phyloP scores from a whole-genome alignment of 1,140 invertebrate genomes.

The Melanaphis sacchari region DNA sequence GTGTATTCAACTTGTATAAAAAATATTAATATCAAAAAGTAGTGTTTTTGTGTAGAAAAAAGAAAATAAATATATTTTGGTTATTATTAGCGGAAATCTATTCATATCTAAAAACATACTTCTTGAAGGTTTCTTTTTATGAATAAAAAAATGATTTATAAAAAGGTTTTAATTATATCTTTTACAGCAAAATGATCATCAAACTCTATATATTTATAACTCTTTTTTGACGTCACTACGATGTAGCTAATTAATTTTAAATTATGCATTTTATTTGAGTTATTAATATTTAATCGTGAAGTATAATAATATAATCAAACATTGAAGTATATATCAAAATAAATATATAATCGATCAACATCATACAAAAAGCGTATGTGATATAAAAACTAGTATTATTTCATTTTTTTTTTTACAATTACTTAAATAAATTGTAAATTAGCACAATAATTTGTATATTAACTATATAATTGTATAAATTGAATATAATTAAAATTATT shows the following conservation, averaged over 20 bases:
- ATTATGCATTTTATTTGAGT: background rate
- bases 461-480: too few relatives aligned
- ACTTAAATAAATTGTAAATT: too few relatives aligned
- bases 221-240: background rate
- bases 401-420: too few relatives aligned
- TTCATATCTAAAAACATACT: background rate
- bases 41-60: background rate
- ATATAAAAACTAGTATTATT: background rate
- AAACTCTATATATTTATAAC: too few relatives aligned
- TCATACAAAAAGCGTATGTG: background rate
- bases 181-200: too few relatives aligned
- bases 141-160: background rate
- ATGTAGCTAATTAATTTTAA: too few relatives aligned
- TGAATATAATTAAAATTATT: too few relatives aligned
- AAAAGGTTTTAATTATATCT: background rate
- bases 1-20: background rate
- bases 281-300: background rate
- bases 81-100: rapidly evolving
- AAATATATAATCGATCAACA: background rate
- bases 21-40: background rate
- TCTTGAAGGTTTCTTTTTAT: background rate
- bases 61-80: background rate
- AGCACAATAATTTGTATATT: too few relatives aligned
- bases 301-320: background rate
- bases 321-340: background rate